A percentile compares a stretch with the other conserved stretches of the same genome.
Evolutionary conservation across 2,888 invertebrate species (phyloP).

Genomic region (Heliconius erato): DNA sequence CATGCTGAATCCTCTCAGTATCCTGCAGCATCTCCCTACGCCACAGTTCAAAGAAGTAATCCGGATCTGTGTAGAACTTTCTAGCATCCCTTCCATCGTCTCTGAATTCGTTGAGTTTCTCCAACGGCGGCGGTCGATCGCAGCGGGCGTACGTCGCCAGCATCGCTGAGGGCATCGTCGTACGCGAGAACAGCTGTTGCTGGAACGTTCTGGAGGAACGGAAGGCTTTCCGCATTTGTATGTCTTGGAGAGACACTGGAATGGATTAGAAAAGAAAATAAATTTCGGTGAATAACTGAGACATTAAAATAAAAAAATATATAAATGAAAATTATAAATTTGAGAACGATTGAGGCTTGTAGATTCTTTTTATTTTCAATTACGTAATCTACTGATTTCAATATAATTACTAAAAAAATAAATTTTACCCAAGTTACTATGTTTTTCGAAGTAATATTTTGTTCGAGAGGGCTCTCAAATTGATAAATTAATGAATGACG

Average conservation of each 20-base stretch:
- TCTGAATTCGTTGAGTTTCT: conserved; percentile 97
- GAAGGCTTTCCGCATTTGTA: conserved; percentile 98
- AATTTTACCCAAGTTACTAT: neutral
- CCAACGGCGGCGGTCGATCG: conserved; percentile 98
- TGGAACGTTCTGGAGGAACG: conserved; percentile 97
- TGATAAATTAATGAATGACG: too few species aligned
- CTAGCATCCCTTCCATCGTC: conserved; percentile 99
- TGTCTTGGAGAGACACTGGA: conserved; percentile 96
- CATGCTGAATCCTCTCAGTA: conserved; percentile 96
- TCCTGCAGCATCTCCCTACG: conserved; percentile 99
- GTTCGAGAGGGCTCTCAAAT: too few species aligned
- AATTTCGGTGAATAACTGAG: neutral
- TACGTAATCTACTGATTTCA: neutral
- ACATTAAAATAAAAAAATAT: neutral
- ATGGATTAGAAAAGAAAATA: conserved; percentile 50
- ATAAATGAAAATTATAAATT: neutral
- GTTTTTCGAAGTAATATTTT: neutral
- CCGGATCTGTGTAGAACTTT: conserved; percentile 99
- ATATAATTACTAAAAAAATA: neutral
- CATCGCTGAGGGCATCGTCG: conserved; percentile 98
- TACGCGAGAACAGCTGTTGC: conserved; percentile 97
- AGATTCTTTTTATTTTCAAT: too few species aligned
- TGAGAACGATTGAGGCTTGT: neutral
- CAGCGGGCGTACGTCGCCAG: conserved; percentile 95
- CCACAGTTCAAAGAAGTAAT: conserved; percentile 99